Evolutionary conservation across 2,797 vertebrate genomes (phyloP).

Genomic region (Ceryle rudis): DNA sequence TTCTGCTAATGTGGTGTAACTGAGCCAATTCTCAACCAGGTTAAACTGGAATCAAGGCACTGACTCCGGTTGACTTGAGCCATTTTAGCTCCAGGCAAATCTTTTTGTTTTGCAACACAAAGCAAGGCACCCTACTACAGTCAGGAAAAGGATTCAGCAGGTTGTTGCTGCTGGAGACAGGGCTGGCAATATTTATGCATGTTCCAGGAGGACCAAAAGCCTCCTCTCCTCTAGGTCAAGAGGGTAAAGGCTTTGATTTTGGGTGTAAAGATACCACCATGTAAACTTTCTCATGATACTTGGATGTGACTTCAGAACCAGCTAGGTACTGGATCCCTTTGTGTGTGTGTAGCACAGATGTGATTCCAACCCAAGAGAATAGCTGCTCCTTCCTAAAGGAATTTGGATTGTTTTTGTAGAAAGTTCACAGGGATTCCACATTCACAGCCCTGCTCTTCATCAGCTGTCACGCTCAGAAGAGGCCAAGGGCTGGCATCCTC

Average conservation of each 20-base stretch:
- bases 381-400: background rate
- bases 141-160: background rate
- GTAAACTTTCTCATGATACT: background rate
- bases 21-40: background rate
- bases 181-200: background rate
- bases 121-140: background rate
- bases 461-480: background rate
- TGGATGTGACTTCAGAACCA: background rate
- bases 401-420: background rate
- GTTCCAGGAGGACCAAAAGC: background rate
- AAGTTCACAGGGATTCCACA: background rate
- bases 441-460: background rate
- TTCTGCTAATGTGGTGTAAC: background rate
- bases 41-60: background rate
- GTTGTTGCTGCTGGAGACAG: background rate
- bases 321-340: background rate
- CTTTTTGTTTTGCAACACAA: background rate
- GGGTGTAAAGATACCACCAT: background rate
- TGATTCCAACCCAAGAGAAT: background rate
- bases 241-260: background rate
- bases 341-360: background rate
- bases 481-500: background rate
- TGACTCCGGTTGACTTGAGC: background rate
- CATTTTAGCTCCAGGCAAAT: background rate
- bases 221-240: background rate